Percentiles rank a stretch among this genome's conserved stretches.
These are phyloP conservation scores for Barypeithes pellucidus DNA, from an alignment of 2,888 invertebrate species.

Conservation along the genomic window DNA sequence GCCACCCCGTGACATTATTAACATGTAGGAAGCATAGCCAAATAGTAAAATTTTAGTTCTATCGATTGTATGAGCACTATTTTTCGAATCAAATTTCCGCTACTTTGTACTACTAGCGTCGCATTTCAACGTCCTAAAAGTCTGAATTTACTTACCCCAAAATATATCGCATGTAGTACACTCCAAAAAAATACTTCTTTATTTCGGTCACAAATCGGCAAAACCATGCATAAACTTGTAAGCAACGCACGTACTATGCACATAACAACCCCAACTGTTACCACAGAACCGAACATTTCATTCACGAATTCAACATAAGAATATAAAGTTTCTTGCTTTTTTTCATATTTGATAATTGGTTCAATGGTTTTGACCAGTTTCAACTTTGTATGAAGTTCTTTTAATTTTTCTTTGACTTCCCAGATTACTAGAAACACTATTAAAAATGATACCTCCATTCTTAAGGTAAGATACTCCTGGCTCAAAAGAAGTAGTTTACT, in stretches of 20 bases:
- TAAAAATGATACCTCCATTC: background rate
- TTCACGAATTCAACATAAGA: background rate
- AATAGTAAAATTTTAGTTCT: no score
- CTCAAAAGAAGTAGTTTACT: background rate
- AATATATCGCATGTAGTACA: background rate
- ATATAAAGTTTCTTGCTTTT: background rate
- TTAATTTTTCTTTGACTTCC: background rate
- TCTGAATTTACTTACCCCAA: background rate
- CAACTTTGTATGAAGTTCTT: background rate
- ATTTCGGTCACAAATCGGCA: background rate
- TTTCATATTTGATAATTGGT: background rate
- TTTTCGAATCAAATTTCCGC: no score
- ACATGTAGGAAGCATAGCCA: no score
- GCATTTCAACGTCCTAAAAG: background rate
- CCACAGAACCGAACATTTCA: background rate
- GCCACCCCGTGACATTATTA: no score
- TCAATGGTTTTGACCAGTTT: background rate
- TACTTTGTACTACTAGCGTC: no score
- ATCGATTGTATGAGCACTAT: no score
- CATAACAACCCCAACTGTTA: background rate
- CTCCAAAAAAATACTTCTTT: background rate
- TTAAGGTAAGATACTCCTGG: background rate
- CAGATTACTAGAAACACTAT: background rate
- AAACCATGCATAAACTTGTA: background rate
- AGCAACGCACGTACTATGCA: background rate